Evolutionary conservation across 2,113 vertebrate genomes (phyloP).

Genomic region (Oreochromis tanganicae): DNA sequence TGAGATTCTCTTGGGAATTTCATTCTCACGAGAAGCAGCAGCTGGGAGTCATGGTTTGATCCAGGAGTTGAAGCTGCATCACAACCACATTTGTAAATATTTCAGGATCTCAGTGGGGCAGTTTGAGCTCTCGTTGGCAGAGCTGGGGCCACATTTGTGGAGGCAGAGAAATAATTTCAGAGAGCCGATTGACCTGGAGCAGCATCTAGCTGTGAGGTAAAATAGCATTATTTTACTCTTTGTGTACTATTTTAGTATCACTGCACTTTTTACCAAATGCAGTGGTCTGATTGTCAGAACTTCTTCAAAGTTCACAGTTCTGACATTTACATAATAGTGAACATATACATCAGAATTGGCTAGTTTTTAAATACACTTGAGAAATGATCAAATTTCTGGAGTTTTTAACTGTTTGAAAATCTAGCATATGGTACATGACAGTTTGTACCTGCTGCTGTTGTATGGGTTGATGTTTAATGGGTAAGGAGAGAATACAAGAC

Average conservation of each 20-base stretch:
- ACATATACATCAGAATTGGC: not conserved
- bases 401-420: not conserved
- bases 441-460: not conserved
- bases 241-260: not conserved
- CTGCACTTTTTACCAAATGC: not conserved
- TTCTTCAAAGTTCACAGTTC: not conserved
- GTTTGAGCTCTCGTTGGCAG: not conserved
- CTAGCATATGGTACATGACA: not conserved
- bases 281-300: not conserved
- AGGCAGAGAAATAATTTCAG: not conserved
- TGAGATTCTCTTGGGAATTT: not conserved
- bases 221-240: not conserved
- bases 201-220: not conserved
- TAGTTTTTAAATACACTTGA: not conserved
- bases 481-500: not conserved
- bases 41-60: not conserved
- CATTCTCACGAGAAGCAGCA: not conserved
- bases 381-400: not conserved
- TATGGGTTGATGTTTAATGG: not conserved
- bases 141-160: not conserved
- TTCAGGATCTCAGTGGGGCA: not conserved
- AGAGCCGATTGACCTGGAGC: not conserved
- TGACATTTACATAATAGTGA: not conserved
- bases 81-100: not conserved
- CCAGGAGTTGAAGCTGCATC: not conserved